These are phyloP conservation scores for Cynopterus sphinx DNA, from an alignment of 2,797 vertebrate genomes.

Conservation along the genomic window DNA sequence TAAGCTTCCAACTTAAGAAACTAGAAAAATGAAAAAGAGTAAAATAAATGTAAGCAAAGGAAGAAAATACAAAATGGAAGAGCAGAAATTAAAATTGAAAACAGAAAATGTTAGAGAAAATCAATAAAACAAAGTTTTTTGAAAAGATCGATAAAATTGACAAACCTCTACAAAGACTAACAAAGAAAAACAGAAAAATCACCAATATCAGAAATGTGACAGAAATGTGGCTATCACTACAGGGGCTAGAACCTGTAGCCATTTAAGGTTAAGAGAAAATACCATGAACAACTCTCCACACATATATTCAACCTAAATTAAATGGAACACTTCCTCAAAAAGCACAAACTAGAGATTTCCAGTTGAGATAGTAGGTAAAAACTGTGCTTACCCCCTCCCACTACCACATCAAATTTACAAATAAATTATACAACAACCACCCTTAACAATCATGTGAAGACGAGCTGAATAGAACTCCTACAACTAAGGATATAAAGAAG, in stretches of 20 bases:
- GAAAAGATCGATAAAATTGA: background rate
- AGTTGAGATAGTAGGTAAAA: no score
- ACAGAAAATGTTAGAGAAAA: background rate
- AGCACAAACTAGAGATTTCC: background rate
- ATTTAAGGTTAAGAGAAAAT: background rate
- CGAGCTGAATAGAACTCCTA: no score
- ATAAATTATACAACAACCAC: no score
- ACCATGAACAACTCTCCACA: background rate
- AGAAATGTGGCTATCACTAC: background rate
- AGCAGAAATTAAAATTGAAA: background rate
- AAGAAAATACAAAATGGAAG: background rate
- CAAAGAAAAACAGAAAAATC: background rate
- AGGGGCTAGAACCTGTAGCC: no score
- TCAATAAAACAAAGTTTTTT: constrained; percentile 1
- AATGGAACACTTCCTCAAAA: background rate
- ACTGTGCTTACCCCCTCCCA: no score
- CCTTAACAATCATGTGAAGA: no score
- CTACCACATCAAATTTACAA: no score
- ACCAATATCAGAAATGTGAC: background rate
- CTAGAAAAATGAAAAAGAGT: no score
- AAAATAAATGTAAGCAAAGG: no score
- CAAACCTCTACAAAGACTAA: background rate
- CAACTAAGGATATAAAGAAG: no score
- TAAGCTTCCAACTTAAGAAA: no score
- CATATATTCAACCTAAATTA: background rate